These are phyloP conservation scores for Drosophila bocqueti DNA, from an alignment of 1,140 invertebrate species.

Conservation along the genomic window DNA sequence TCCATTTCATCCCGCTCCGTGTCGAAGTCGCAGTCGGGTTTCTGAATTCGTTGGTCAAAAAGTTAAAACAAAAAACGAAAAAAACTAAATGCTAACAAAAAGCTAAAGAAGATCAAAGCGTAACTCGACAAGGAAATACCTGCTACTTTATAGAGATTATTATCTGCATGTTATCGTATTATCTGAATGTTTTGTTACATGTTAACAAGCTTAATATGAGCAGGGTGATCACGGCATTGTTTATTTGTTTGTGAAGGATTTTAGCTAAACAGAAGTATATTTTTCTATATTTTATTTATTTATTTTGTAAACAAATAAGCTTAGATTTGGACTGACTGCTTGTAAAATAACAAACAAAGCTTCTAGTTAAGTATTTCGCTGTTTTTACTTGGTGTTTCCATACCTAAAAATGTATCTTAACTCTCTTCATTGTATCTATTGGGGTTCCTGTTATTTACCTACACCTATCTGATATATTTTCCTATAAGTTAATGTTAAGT, in stretches of 20 bases:
- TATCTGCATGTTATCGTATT: not conserved
- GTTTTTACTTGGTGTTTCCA: too few species aligned
- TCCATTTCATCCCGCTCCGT: constrained; percentile 32
- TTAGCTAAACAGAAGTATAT: not conserved
- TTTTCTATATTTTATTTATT: not conserved
- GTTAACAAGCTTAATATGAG: not conserved
- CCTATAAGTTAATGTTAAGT: too few species aligned
- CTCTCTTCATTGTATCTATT: not conserved
- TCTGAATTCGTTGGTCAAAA: constrained; percentile 21
- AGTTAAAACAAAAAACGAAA: constrained; percentile 1
- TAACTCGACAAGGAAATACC: constrained; percentile 13
- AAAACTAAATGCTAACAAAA: not conserved
- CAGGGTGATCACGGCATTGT: not conserved
- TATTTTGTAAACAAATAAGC: not conserved
- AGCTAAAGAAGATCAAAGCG: not conserved
- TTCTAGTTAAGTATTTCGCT: not conserved
- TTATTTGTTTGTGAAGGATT: not conserved
- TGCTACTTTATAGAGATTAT: constrained; percentile 7
- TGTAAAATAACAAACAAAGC: not conserved
- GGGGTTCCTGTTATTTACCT: too few species aligned
- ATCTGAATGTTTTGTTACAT: constrained; percentile 3
- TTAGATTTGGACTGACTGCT: not conserved
- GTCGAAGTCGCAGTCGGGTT: constrained; percentile 1
- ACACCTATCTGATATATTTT: too few species aligned
- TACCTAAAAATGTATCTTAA: too few species aligned